Evolutionary conservation across 2,888 invertebrate species (phyloP).

Genomic region (Mythimna loreyi): DNA sequence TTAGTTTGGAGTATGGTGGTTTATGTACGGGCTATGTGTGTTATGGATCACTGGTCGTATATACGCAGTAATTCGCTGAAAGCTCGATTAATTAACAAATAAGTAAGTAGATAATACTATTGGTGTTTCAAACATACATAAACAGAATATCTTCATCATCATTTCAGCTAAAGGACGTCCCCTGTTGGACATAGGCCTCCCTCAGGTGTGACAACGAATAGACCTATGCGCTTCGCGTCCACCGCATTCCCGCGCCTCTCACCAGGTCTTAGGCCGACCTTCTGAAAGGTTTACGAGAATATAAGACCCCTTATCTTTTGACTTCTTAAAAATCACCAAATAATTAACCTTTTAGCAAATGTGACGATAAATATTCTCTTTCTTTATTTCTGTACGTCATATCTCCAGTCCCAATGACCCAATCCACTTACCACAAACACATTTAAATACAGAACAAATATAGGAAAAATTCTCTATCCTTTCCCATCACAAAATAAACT

Average conservation of each 20-base stretch:
- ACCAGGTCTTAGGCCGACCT: no score
- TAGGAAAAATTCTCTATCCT: background rate
- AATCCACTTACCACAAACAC: background rate
- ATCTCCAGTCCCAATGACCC: background rate
- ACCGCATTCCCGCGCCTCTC: no score
- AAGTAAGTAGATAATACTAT: background rate
- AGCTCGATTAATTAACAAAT: slow-evolving; percentile 14
- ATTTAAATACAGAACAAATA: background rate
- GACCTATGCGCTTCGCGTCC: no score
- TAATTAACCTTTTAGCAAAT: no score
- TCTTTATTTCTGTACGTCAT: no score
- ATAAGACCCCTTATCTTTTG: no score
- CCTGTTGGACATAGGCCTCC: no score
- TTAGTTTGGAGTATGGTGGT: slow-evolving; percentile 81
- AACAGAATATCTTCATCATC: background rate
- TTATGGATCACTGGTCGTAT: slow-evolving; percentile 31
- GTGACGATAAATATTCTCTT: no score
- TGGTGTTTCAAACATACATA: background rate
- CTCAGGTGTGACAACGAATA: no score
- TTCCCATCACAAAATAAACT: slow-evolving; percentile 1
- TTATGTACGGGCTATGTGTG: slow-evolving; percentile 61
- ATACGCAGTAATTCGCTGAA: slow-evolving; percentile 10
- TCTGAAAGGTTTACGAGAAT: no score
- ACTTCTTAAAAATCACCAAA: no score
- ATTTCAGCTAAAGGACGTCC: no score